phyloP scores from a whole-genome alignment of 2,797 vertebrate species.

The Arvicola amphibius region DNA sequence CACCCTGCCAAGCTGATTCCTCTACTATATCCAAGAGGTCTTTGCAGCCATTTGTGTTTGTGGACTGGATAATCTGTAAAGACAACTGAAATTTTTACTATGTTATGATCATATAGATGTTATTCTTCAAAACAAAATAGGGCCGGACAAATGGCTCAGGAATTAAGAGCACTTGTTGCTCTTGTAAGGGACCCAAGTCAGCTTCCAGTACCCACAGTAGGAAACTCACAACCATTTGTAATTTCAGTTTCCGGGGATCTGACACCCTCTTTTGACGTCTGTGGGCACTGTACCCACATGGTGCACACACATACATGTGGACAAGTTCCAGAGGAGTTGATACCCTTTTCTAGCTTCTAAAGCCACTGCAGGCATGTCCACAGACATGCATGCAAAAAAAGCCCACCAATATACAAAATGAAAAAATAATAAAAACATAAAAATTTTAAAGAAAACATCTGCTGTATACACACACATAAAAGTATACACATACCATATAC shows the following conservation, averaged over 20 bases:
- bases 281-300: background rate
- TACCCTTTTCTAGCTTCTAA: background rate
- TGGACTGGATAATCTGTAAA: background rate
- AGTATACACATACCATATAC: too few species aligned
- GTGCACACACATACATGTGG: background rate
- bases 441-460: background rate
- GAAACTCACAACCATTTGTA: background rate
- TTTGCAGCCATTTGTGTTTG: background rate
- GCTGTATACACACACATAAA: background rate
- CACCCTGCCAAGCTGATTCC: background rate
- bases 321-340: background rate
- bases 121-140: background rate
- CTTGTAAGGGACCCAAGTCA: background rate
- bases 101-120: background rate
- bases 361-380: background rate
- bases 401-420: background rate
- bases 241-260: background rate
- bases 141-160: background rate
- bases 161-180: background rate
- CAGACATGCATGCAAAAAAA: background rate
- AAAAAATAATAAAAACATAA: too few species aligned
- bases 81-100: background rate
- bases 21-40: background rate
- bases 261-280: background rate
- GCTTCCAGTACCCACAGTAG: background rate